These are phyloP conservation scores for Spatulosminthurus flaviceps DNA, from an alignment of 2,888 invertebrate species.

Conservation along the genomic window DNA sequence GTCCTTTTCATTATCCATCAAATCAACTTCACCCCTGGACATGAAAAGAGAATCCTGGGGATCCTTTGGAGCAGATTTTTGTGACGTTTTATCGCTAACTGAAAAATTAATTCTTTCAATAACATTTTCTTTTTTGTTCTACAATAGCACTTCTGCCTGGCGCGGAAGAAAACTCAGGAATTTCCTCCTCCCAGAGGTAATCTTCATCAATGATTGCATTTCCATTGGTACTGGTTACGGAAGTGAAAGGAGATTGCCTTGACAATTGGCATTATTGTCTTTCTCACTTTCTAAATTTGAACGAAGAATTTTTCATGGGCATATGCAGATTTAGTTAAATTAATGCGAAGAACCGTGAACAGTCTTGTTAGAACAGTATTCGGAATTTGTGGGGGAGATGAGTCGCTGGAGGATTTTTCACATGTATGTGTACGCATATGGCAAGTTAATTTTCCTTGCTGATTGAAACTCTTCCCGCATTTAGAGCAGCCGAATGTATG, in stretches of 20 bases:
- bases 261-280: not conserved
- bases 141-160: too few relatives aligned
- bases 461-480: conserved; percentile 76
- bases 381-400: not conserved
- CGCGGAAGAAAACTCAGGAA: too few relatives aligned
- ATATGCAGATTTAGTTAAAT: not conserved
- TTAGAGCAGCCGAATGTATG: conserved; percentile 72
- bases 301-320: not conserved
- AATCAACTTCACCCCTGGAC: not conserved
- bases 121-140: too few relatives aligned
- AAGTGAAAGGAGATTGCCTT: too few relatives aligned
- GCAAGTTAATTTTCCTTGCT: conserved; percentile 76
- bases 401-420: conserved; percentile 68
- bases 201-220: too few relatives aligned
- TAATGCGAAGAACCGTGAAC: conserved; percentile 12
- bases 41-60: too few relatives aligned
- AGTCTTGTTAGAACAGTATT: conserved; percentile 25
- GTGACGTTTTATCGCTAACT: too few relatives aligned
- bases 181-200: too few relatives aligned
- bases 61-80: too few relatives aligned
- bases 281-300: not conserved
- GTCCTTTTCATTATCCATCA: not conserved
- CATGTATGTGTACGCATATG: conserved; percentile 75
- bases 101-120: too few relatives aligned
- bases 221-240: too few relatives aligned